Evolutionary conservation across 2,113 vertebrate genomes (phyloP), one percentile per base, ranked within the genome.

Genomic region (Rhombomys opimus): DNA sequence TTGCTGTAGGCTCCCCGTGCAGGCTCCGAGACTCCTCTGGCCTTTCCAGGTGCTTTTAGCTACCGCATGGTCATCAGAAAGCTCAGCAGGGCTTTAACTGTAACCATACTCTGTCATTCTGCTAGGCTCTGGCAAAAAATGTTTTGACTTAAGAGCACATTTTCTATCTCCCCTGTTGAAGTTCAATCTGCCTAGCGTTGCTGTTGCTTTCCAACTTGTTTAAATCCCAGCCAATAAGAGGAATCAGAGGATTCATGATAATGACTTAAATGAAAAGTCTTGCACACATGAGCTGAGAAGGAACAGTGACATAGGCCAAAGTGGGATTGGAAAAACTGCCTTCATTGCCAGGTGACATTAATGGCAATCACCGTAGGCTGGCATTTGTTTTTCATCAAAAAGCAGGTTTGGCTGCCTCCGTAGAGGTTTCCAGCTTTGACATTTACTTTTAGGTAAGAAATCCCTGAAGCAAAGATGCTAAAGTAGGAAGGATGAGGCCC

Each of bases 1-100:
- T 54, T 54, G 46, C 7, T 4, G 6, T n/a, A 7, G 6, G 1
- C 15, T 32, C 63, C 9, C 25, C 14, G 13, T 0, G 8, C 9
- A 11, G 3, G 41, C 27, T 80, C 13, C 7, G 30, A 25, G 38
- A 30, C 22, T 18, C 38, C 57, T 4, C 3, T 17, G 35, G 30
- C 50, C 73, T 57, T 90, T 54, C 1, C 18, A 54, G 27, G 20
- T 41, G 32, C 8, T 2, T 50, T 8, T 13, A 35, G 38, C 17
- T 50, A 27, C 20, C 86, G 0, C 14, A 2, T 17, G 27, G 5
- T 76, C 67, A 61, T 15, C 0, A 10, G 46, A 7, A 20, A 22
- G 11, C 13, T 2, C n/a, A 41, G 4, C 13, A 41, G 30, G 52
- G 22, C 0, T 32, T 52, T 41, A n/a, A 63, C 23, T 9, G 14